phyloP scores from a whole-genome alignment of 2,113 vertebrate species.

The Pedionomus torquatus region DNA sequence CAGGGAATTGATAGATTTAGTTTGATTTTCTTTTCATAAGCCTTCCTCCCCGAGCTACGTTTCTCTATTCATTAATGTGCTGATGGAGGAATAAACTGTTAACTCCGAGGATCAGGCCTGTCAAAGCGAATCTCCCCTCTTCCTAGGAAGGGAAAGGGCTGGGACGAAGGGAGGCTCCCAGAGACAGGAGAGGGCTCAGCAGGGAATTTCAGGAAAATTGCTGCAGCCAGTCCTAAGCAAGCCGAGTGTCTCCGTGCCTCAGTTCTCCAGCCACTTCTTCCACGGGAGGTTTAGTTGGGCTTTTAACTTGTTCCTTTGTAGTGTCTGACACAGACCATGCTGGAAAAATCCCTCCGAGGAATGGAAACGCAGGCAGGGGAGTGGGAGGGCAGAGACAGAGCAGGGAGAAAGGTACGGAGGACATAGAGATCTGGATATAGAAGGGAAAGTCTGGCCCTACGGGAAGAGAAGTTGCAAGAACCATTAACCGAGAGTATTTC shows the following conservation, averaged over 20 bases:
- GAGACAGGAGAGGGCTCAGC: not conserved
- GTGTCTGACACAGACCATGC: not conserved
- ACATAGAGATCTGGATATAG: accelerated
- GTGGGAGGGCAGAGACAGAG: not conserved
- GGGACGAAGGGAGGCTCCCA: not conserved
- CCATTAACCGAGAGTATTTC: not conserved
- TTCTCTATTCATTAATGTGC: slow-evolving; percentile 41
- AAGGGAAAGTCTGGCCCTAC: not conserved
- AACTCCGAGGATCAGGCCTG: slow-evolving; percentile 24
- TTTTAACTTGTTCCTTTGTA: not conserved
- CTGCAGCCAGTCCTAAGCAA: not conserved
- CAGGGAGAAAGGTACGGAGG: accelerated
- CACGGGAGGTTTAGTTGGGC: not conserved
- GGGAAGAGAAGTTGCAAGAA: not conserved
- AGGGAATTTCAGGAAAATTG: not conserved
- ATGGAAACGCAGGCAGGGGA: not conserved
- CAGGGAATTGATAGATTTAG: slow-evolving; percentile 28
- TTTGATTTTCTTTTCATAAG: slow-evolving; percentile 30
- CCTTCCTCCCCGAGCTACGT: not conserved
- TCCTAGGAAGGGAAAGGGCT: not conserved
- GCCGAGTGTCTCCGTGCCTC: not conserved
- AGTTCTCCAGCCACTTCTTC: not conserved
- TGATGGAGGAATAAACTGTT: slow-evolving; percentile 54
- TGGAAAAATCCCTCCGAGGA: not conserved
- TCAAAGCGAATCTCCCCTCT: slow-evolving; percentile 11